These are phyloP conservation scores for Macrophya alboannulata DNA, from an alignment of 2,888 invertebrate species.

Conservation along the genomic window DNA sequence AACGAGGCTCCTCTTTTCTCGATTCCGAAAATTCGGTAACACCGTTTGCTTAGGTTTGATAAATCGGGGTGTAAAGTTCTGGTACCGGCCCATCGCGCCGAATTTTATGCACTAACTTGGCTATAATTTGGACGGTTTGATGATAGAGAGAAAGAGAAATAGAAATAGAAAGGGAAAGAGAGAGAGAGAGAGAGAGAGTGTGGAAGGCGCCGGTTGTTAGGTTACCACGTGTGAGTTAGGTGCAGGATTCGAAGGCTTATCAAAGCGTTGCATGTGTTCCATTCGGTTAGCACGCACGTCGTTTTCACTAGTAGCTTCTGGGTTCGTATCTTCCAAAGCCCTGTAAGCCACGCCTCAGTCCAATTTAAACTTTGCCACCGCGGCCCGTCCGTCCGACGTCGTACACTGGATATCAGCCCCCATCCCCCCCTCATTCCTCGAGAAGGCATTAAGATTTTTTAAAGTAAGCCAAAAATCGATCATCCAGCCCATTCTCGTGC, in stretches of 20 bases:
- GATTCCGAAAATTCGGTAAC: too few species aligned
- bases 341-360: conserved; percentile 67
- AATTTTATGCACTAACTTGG: not conserved
- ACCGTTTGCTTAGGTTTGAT: not conserved
- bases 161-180: not conserved
- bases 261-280: conserved; percentile 78
- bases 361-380: conserved; percentile 76
- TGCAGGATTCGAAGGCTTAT: conserved; percentile 76
- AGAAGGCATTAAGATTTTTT: conserved; percentile 78
- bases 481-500: conserved; percentile 62
- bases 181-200: not conserved
- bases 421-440: conserved; percentile 57
- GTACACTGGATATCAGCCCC: conserved; percentile 57
- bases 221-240: conserved; percentile 68
- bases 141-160: not conserved
- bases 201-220: not conserved
- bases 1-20: too few species aligned
- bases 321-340: conserved; percentile 66
- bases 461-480: conserved; percentile 75
- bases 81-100: too few species aligned
- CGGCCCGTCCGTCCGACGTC: conserved; percentile 60
- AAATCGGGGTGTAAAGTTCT: not conserved
- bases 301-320: conserved; percentile 46
- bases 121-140: not conserved
- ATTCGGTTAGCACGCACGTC: conserved; percentile 77